A percentile compares a stretch with the other conserved stretches of the same genome.
These are phyloP conservation scores for Holothuria scabra DNA, from an alignment of 53 echinoderm and acorn worm species.

Conservation along the genomic window DNA sequence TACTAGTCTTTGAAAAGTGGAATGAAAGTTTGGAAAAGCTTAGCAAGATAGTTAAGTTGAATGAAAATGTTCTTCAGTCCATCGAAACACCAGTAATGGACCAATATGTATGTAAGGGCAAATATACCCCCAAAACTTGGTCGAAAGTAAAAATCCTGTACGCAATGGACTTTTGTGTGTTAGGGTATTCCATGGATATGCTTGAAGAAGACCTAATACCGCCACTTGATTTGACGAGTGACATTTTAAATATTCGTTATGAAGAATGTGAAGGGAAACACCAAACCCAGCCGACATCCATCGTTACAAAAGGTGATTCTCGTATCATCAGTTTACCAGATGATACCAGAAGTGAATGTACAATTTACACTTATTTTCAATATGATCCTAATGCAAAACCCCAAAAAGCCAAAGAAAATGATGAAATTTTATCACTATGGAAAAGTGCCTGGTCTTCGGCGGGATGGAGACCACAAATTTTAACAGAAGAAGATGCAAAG, in stretches of 20 bases:
- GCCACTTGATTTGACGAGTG: background rate
- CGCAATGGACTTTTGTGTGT: slow-evolving; percentile 12
- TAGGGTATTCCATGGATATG: background rate
- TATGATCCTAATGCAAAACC: background rate
- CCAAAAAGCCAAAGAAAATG: background rate
- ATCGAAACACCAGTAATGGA: background rate
- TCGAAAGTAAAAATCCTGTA: background rate
- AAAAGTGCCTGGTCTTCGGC: background rate
- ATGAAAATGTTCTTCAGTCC: background rate
- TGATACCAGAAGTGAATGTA: background rate
- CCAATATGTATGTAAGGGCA: background rate
- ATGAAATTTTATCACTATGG: background rate
- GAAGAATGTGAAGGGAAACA: background rate
- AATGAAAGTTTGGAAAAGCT: background rate
- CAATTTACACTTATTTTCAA: background rate
- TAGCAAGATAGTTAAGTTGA: background rate
- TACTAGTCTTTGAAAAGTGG: slow-evolving; percentile 16
- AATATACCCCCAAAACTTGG: background rate
- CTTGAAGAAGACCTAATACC: background rate
- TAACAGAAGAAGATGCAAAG: background rate
- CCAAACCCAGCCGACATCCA: too few relatives aligned
- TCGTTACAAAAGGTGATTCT: background rate
- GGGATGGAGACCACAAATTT: background rate
- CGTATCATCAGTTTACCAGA: background rate
- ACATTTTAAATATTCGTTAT: background rate